Conservation (phyloP, 2,797 vertebrate species). For the Perdix hodgsoniae region DNA sequence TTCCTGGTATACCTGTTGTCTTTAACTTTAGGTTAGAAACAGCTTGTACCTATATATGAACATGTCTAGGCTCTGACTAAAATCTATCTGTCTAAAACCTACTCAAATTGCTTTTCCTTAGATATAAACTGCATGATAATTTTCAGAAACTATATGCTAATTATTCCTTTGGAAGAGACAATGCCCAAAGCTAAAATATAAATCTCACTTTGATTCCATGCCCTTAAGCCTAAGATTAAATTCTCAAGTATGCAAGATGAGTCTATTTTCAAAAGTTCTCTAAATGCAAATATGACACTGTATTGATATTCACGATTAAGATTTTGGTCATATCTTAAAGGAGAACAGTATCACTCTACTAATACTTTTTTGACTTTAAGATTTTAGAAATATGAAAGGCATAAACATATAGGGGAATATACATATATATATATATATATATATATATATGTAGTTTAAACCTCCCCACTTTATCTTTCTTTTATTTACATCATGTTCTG, state of each 20-base stretch:
- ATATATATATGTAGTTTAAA: too few relatives aligned
- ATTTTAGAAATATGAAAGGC: not conserved
- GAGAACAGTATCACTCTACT: not conserved
- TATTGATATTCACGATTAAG: not conserved
- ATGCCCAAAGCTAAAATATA: not conserved
- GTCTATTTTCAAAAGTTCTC: not conserved
- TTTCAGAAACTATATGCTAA: not conserved
- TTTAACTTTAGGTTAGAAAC: constrained; percentile 1
- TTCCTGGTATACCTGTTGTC: not conserved
- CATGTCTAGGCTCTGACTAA: not conserved
- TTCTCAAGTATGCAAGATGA: not conserved
- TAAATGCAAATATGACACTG: not conserved
- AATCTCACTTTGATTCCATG: not conserved
- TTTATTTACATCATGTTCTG: not conserved
- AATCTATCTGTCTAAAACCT: not conserved
- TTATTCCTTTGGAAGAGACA: not conserved
- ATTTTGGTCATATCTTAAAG: not conserved
- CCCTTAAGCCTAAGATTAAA: not conserved
- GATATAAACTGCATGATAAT: not conserved
- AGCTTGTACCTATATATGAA: not conserved
- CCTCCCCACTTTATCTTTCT: not conserved
- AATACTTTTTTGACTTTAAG: not conserved
- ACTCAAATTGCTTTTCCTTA: not conserved
- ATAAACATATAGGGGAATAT: not conserved
- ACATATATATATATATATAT: too few relatives aligned